Percentiles rank a stretch among this genome's conserved stretches.
These are phyloP conservation scores for Laterallus jamaicensis DNA, from an alignment of 2,113 vertebrate genomes.

Conservation along the genomic window DNA sequence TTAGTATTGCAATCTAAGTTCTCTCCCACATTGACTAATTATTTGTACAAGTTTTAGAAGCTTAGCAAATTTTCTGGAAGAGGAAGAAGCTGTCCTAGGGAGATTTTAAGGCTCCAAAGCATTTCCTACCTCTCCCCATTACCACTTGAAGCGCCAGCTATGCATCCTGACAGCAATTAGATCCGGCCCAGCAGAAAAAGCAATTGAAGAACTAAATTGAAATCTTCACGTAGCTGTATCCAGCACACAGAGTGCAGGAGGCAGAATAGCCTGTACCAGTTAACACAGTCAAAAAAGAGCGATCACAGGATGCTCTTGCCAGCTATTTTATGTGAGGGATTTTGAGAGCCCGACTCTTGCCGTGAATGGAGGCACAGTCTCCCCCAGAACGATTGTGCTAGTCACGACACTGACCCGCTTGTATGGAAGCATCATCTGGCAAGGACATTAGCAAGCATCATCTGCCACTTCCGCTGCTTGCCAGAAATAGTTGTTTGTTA, in stretches of 20 bases:
- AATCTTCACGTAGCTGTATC: background rate
- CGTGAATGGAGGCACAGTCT: slow-evolving; percentile 42
- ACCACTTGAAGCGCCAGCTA: background rate
- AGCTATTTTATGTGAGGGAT: slow-evolving; percentile 41
- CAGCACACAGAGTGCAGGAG: background rate
- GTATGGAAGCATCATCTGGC: slow-evolving; percentile 47
- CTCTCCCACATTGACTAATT: background rate
- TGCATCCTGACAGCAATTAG: slow-evolving; percentile 11
- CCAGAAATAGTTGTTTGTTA: slow-evolving; percentile 50
- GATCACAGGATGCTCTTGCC: slow-evolving; percentile 21
- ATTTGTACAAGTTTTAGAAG: slow-evolving; percentile 34
- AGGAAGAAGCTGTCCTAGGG: background rate
- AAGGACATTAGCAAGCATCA: background rate
- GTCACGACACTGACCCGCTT: slow-evolving; percentile 13
- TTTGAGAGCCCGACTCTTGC: slow-evolving; percentile 28
- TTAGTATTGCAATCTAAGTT: background rate
- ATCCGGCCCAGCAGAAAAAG: slow-evolving; percentile 35
- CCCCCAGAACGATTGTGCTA: background rate
- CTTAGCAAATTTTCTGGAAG: background rate
- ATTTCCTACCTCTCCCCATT: background rate
- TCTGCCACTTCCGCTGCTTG: slow-evolving; percentile 16
- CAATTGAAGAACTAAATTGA: slow-evolving; percentile 25
- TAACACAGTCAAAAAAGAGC: background rate
- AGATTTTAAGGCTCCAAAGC: slow-evolving; percentile 37
- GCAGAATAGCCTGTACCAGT: slow-evolving; percentile 5